Percentiles rank a stretch among this genome's conserved stretches.
Conservation (phyloP, 2,888 invertebrate genomes). For the Lasioglossum marginatum region DNA sequence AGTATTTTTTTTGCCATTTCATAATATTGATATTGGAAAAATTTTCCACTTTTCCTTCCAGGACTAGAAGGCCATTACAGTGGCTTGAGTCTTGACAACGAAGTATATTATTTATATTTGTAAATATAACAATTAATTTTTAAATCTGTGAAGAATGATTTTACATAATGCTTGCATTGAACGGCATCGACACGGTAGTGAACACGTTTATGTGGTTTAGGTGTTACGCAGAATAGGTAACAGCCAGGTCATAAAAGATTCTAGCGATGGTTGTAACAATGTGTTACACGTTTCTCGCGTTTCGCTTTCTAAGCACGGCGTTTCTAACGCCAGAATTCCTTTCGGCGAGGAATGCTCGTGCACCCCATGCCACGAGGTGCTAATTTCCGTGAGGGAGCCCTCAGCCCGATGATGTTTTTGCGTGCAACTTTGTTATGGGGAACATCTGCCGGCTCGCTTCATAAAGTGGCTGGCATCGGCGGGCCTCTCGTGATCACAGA, state of each 20-base stretch:
- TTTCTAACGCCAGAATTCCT: conserved; percentile 5
- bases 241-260: neutral
- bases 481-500: conserved; percentile 55
- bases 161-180: neutral
- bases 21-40: too few species aligned
- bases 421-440: conserved; percentile 38
- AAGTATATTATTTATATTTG: too few species aligned
- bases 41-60: too few species aligned
- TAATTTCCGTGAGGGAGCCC: conserved; percentile 37
- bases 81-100: too few species aligned
- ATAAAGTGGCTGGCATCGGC: conserved; percentile 41
- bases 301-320: neutral
- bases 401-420: conserved; percentile 46
- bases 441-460: conserved; percentile 50
- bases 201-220: neutral
- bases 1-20: too few species aligned
- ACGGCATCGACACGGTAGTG: neutral
- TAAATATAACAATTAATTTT: too few species aligned
- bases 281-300: neutral
- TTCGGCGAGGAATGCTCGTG: neutral
- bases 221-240: neutral
- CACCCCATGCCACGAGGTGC: conserved; percentile 43
- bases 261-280: neutral
- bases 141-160: neutral
- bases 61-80: neutral